Evolutionary conservation across 2,888 invertebrate species (phyloP).

Genomic region (Thera britannica): DNA sequence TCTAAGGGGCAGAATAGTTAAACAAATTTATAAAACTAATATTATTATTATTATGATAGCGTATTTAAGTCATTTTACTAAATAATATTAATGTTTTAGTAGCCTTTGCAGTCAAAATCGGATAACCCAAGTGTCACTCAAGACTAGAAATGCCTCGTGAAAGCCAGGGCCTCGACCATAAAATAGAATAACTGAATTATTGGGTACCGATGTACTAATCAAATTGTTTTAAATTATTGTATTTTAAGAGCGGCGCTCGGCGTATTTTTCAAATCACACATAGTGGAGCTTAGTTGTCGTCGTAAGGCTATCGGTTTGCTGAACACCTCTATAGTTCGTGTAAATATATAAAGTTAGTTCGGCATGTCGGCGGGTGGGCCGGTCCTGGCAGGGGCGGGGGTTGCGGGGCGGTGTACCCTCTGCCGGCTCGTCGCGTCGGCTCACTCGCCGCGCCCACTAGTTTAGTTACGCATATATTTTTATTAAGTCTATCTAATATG

Average conservation of each 20-base stretch:
- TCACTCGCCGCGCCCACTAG: conserved; percentile 59
- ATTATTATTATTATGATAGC: conserved; percentile 5
- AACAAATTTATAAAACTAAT: conserved; percentile 15
- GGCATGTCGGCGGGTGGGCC: conserved; percentile 63
- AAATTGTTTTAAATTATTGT: conserved; percentile 78
- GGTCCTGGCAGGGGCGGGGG: conserved; percentile 27
- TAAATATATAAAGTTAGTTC: conserved; percentile 80
- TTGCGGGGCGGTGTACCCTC: conserved; percentile 42
- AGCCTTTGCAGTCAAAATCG: conserved; percentile 26
- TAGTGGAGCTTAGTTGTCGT: conserved; percentile 82
- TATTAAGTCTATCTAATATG: conserved; percentile 83
- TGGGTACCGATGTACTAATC: conserved; percentile 61
- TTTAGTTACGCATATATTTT: conserved; percentile 84
- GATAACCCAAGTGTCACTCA: conserved; percentile 15
- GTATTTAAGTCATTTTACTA: conserved; percentile 17
- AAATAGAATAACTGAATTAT: conserved; percentile 60
- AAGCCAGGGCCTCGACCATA: conserved; percentile 57
- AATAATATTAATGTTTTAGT: conserved; percentile 19
- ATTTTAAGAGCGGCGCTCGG: conserved; percentile 76
- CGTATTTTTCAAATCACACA: conserved; percentile 80
- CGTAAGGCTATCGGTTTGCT: conserved; percentile 81
- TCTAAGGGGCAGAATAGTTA: conserved; percentile 19
- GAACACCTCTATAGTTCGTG: conserved; percentile 81
- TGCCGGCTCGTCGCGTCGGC: conserved; percentile 34
- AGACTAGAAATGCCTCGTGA: conserved; percentile 44